Percentiles rank a stretch among this genome's conserved stretches.
These are phyloP conservation scores for Halisarca cf. caerulea DNA, from an alignment of 37 sponge, comb jelly and placozoan genomes.

Conservation along the genomic window DNA sequence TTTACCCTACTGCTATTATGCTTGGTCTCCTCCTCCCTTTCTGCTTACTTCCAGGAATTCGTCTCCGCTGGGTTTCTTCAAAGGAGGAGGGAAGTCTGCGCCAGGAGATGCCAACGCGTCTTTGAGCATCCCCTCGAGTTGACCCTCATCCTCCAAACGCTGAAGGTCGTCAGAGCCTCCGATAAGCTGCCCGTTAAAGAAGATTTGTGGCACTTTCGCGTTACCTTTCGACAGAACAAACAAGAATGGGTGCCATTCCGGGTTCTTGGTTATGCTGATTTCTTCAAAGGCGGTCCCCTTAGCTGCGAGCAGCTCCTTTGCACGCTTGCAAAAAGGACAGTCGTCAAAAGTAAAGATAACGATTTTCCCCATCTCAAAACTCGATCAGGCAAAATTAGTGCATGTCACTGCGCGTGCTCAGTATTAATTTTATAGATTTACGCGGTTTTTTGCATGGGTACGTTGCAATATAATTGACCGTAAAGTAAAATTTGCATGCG, in stretches of 20 bases:
- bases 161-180: constrained; percentile 35
- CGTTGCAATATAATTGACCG: too few species aligned
- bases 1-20: too few species aligned
- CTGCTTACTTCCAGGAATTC: constrained; percentile 38
- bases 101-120: constrained; percentile 4
- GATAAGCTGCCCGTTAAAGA: constrained; percentile 28
- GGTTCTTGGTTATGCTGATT: constrained; percentile 16
- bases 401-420: too few species aligned
- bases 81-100: constrained; percentile 43
- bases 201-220: constrained; percentile 25
- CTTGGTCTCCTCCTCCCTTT: too few species aligned
- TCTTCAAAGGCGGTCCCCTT: constrained; percentile 6
- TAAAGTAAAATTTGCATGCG: too few species aligned
- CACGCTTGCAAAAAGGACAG: constrained; percentile 21
- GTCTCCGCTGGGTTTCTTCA: constrained; percentile 25
- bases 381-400: too few species aligned
- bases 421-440: too few species aligned
- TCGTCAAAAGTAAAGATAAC: constrained; percentile 21
- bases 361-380: constrained; percentile 35
- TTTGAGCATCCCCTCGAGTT: constrained; percentile 32
- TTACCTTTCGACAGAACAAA: constrained; percentile 22
- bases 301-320: constrained; percentile 18
- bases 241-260: constrained; percentile 30
- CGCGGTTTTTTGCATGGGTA: too few species aligned
- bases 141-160: constrained; percentile 27